Percentiles rank a stretch among this genome's conserved stretches.
Evolutionary conservation across 2,113 vertebrate genomes (phyloP).

Genomic region (Passer montanus): DNA sequence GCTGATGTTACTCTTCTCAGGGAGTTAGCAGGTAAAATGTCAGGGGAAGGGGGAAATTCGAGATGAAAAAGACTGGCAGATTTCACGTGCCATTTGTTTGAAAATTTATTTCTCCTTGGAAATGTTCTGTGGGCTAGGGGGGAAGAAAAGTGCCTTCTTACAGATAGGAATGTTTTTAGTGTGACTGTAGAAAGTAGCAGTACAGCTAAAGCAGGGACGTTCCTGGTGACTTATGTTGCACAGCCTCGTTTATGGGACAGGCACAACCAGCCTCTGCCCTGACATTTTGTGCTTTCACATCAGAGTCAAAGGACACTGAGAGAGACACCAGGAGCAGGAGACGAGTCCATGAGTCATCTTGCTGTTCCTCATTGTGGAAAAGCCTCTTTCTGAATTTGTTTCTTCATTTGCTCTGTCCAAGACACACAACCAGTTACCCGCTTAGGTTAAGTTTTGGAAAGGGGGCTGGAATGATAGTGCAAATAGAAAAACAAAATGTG

Average conservation of each 20-base stretch:
- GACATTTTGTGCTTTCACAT: background rate
- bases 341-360: background rate
- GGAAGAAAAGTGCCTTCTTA: background rate
- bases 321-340: background rate
- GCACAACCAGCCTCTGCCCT: background rate
- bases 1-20: background rate
- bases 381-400: background rate
- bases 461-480: background rate
- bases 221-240: background rate
- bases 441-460: background rate
- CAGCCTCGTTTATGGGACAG: background rate
- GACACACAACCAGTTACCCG: fast-evolving
- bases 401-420: background rate
- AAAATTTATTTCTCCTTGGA: background rate
- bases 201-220: background rate
- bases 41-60: background rate
- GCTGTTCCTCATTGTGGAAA: background rate
- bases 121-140: background rate
- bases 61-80: background rate
- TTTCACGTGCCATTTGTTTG: background rate
- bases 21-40: background rate
- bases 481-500: background rate
- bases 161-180: background rate
- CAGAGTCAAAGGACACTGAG: background rate
- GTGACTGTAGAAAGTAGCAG: background rate